A percentile compares a stretch with the other conserved stretches of the same genome.
phyloP scores from a whole-genome alignment of 2,888 invertebrate species.

The Callosobruchus maculatus region DNA sequence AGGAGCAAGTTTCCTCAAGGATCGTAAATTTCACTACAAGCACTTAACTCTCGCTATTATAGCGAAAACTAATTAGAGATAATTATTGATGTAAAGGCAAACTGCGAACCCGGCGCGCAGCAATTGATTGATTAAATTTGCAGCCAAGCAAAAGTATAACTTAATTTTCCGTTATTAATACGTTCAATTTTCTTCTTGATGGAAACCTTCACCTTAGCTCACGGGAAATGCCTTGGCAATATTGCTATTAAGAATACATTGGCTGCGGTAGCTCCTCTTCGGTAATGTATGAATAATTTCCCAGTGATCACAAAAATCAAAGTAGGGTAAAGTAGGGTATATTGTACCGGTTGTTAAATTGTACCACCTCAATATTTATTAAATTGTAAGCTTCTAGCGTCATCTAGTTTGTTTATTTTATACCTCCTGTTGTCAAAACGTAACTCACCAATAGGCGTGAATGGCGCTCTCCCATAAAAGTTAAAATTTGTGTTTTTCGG shows the following conservation, averaged over 20 bases:
- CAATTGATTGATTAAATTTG: background rate
- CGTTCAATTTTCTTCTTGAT: background rate
- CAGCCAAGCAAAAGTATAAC: background rate
- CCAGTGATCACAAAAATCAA: no score
- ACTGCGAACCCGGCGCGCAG: background rate
- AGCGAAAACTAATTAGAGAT: background rate
- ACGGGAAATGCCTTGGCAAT: background rate
- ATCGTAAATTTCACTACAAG: background rate
- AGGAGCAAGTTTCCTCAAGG: no score
- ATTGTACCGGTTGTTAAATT: no score
- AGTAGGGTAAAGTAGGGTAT: no score
- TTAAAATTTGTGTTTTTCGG: no score
- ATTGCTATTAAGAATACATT: background rate
- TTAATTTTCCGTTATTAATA: background rate
- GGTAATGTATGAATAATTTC: background rate
- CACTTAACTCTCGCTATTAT: background rate
- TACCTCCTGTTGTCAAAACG: no score
- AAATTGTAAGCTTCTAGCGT: no score
- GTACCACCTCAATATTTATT: no score
- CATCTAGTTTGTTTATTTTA: no score
- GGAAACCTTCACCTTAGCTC: background rate
- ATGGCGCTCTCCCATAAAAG: no score
- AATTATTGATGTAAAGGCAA: background rate
- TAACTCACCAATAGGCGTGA: no score
- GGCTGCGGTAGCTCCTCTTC: background rate